Percentiles rank a stretch among this genome's conserved stretches.
Conservation (phyloP, 2,888 invertebrate genomes). For the Herminia tarsipennalis region DNA sequence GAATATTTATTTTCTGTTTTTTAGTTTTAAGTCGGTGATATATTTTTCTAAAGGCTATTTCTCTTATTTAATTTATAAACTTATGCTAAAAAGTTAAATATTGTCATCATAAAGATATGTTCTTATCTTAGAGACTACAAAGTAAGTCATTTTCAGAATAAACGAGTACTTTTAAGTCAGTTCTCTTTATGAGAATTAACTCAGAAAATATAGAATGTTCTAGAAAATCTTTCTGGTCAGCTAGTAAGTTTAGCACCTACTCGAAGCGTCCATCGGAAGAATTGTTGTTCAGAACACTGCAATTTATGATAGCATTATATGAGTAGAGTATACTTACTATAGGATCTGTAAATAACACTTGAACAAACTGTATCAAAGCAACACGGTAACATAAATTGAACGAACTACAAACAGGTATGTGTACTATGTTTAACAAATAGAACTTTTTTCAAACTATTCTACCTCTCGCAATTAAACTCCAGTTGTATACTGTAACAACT, state of each 20-base stretch:
- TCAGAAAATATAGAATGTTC: conserved; percentile 1
- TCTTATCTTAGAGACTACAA: conserved; percentile 19
- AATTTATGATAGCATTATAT: too few relatives aligned
- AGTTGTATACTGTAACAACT: conserved; percentile 12
- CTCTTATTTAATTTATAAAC: too few relatives aligned
- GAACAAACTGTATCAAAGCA: neutral
- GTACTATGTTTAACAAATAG: neutral
- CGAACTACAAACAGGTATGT: too few relatives aligned
- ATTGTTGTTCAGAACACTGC: too few relatives aligned
- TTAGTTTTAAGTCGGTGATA: too few relatives aligned
- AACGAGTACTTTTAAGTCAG: conserved; percentile 21
- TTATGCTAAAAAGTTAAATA: conserved; percentile 9
- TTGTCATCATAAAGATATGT: conserved; percentile 12
- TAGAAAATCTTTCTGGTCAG: too few relatives aligned
- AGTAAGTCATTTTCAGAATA: conserved; percentile 24
- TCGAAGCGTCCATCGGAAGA: too few relatives aligned
- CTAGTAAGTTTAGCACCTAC: too few relatives aligned
- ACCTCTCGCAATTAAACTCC: conserved; percentile 17
- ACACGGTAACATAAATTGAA: neutral
- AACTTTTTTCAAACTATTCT: conserved; percentile 5
- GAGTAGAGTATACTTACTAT: too few relatives aligned
- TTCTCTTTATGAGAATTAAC: conserved; percentile 9
- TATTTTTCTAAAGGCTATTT: too few relatives aligned
- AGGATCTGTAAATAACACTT: neutral
- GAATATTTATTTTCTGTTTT: too few relatives aligned